phyloP scores from a whole-genome alignment of 2,113 vertebrate species.

The Tachuris rubrigastra region DNA sequence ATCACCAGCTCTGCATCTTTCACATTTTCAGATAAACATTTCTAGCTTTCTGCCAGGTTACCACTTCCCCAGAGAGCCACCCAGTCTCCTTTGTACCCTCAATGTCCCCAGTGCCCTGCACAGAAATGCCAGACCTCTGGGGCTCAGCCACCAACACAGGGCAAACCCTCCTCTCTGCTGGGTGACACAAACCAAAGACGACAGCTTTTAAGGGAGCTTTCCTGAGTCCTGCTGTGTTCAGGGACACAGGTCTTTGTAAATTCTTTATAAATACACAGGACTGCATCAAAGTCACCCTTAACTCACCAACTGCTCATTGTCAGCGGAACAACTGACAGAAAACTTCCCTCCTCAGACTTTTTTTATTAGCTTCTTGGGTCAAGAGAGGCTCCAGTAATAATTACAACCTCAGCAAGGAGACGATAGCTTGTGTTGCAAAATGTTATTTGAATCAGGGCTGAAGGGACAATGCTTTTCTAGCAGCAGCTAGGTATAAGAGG shows the following conservation, averaged over 20 bases:
- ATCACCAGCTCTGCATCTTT: neutral
- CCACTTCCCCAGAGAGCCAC: neutral
- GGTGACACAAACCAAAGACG: neutral
- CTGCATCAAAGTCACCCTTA: neutral
- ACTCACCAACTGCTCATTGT: neutral
- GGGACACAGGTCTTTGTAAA: neutral
- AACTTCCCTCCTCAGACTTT: neutral
- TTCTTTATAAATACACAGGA: neutral
- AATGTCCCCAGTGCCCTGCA: rapidly evolving
- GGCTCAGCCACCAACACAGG: neutral
- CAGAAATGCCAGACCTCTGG: neutral
- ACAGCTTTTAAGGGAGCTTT: neutral
- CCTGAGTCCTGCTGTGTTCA: neutral
- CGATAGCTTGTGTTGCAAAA: neutral
- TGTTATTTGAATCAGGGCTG: neutral
- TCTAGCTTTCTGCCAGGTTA: neutral
- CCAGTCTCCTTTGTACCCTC: neutral
- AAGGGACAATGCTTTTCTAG: neutral
- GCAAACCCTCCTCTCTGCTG: neutral
- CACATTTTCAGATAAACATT: neutral
- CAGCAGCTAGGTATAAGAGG: neutral
- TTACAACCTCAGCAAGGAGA: neutral
- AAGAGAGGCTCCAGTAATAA: neutral
- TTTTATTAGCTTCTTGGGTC: neutral
- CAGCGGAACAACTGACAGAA: neutral